Conservation (phyloP, 2,113 vertebrate genomes). For the Prinia subflava region DNA sequence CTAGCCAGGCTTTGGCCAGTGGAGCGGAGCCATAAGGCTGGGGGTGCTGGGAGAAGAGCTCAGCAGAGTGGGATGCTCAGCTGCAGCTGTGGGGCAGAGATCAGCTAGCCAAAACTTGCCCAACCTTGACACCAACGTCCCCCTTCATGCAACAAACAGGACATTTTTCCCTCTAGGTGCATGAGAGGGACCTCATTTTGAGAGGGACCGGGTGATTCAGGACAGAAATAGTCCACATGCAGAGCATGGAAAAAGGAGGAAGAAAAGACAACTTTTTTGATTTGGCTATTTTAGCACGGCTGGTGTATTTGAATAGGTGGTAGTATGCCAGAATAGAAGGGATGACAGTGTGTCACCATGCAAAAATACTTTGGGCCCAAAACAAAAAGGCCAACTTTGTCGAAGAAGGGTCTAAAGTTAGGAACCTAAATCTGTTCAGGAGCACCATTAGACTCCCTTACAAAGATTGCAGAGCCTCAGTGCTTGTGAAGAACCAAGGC, state of each 20-base stretch:
- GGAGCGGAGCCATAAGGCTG: neutral
- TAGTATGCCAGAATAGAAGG: neutral
- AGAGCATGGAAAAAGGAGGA: neutral
- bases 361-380: neutral
- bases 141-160: neutral
- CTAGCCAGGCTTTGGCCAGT: neutral
- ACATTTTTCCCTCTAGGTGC: neutral
- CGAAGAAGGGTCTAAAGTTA: neutral
- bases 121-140: fast-evolving
- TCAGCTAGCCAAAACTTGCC: neutral
- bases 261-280: neutral
- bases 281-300: neutral
- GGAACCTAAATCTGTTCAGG: neutral
- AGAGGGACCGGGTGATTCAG: neutral
- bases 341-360: neutral
- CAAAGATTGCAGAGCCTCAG: neutral
- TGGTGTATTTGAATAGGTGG: neutral
- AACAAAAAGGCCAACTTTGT: neutral
- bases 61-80: neutral
- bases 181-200: neutral
- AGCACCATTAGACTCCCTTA: neutral
- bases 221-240: neutral
- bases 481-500: neutral
- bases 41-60: neutral
- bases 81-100: neutral